Base-by-base conservation (phyloP, 1,140 invertebrate species). In the Calliopsis andreniformis region DNA sequence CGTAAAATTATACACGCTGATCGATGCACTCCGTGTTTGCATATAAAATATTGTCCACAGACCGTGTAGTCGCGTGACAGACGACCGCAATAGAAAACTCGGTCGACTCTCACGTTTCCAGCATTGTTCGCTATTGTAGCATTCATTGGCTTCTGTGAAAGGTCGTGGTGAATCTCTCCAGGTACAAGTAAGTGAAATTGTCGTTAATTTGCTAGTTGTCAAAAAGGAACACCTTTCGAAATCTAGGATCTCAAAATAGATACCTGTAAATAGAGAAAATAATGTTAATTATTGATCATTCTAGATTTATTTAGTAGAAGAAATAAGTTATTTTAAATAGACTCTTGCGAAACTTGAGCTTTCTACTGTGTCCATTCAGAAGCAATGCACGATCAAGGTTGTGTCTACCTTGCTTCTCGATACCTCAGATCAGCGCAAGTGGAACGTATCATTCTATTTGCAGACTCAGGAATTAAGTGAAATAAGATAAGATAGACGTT, bases 401-500 rank as follows among this genome's bases (percentile, higher is more conserved):
- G 12, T 53, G 20, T 4, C 23, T 32, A 5, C 16, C 49, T 45
- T 25, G 47, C 39, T 23, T 53, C 12, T 5, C 4, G 32, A 14
- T 14, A n/a, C 4, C 8, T n/a, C 49, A 2, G 16, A 32, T 43
- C 32, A 1, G 30, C 0, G 7, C 12, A 2, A 32, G 7, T 20
- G 42, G 20, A 51, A 4, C 20, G 49, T 32, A 14, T 64, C 59
- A n/a, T 56, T 39, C 49, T 56, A 66, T 75, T 75, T 67, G 62
- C 62, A 45, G 28, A n/a, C 49, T 10, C 62, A 18, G 20, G 51
- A 32, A 75, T 67, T 45, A 58, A 75, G 30, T 30, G 71, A 75
- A 75, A 75, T 35, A 25, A 75, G 71, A 75, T 67, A 56, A 75
- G 71, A 75, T 53, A 67, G 67, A 67, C 45, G 62, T 73, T 73